Conservation (phyloP, 2,113 vertebrate species). For the Gila orcuttii region DNA sequence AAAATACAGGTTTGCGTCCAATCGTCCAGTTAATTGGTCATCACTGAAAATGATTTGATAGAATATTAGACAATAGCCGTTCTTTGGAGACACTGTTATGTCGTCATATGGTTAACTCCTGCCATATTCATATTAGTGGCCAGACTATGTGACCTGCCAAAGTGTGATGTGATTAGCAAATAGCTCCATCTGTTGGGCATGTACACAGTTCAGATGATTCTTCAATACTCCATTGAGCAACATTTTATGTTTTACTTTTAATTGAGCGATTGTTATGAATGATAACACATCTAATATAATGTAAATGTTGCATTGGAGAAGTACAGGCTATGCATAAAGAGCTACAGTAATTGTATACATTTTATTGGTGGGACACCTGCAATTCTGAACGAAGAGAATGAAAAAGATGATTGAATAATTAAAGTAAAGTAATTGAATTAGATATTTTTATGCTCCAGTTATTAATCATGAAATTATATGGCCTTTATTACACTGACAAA, state of each 20-base stretch:
- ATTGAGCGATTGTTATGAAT: neutral
- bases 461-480: conserved; percentile 21
- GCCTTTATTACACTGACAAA: conserved; percentile 27
- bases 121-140: neutral
- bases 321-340: neutral
- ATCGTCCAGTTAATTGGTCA: neutral
- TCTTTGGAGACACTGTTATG: neutral
- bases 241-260: too few species aligned
- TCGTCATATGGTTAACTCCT: neutral
- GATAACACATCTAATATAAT: neutral
- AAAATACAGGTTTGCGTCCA: neutral
- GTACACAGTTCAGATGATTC: neutral
- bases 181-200: conserved; percentile 39
- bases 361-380: neutral
- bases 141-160: neutral
- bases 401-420: too few species aligned
- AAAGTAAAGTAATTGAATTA: conserved; percentile 11
- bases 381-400: neutral
- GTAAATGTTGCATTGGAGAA: neutral
- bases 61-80: neutral
- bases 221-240: neutral
- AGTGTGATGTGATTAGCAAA: conserved; percentile 24
- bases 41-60: neutral
- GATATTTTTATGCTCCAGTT: conserved; percentile 14
- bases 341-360: neutral